A percentile compares a stretch with the other conserved stretches of the same genome.
These are phyloP conservation scores for Halcyon leucocephala DNA, from an alignment of 2,797 vertebrate genomes.

Conservation along the genomic window DNA sequence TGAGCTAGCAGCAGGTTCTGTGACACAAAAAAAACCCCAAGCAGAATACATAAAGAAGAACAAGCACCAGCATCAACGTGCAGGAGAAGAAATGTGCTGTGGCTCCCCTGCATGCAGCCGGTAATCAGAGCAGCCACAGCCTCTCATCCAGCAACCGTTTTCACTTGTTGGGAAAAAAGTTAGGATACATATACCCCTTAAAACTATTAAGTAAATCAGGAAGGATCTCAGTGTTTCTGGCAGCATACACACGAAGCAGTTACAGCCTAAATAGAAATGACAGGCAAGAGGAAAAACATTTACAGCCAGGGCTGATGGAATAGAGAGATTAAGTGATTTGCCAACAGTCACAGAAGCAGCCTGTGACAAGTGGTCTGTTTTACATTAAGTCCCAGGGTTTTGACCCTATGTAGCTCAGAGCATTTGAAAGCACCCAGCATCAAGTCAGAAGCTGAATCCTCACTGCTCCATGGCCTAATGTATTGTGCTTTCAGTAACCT, in stretches of 20 bases:
- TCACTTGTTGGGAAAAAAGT: background rate
- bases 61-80: background rate
- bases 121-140: background rate
- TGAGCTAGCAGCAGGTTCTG: background rate
- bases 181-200: background rate
- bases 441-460: background rate
- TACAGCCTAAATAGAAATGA: background rate
- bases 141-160: background rate
- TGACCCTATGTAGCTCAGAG: background rate
- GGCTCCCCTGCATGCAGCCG: background rate
- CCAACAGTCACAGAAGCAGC: background rate
- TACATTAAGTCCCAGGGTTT: background rate
- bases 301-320: background rate
- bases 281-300: background rate
- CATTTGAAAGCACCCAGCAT: background rate
- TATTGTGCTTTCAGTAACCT: background rate
- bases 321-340: background rate
- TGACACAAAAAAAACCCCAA: rapidly evolving
- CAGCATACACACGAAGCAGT: background rate
- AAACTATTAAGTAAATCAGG: background rate
- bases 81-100: background rate
- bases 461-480: background rate
- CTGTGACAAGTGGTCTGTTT: background rate
- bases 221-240: background rate
- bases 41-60: background rate